A percentile compares a stretch with the other conserved stretches of the same genome.
Evolutionary conservation across 2,113 vertebrate species (phyloP).

Genomic region (Fulica atra): DNA sequence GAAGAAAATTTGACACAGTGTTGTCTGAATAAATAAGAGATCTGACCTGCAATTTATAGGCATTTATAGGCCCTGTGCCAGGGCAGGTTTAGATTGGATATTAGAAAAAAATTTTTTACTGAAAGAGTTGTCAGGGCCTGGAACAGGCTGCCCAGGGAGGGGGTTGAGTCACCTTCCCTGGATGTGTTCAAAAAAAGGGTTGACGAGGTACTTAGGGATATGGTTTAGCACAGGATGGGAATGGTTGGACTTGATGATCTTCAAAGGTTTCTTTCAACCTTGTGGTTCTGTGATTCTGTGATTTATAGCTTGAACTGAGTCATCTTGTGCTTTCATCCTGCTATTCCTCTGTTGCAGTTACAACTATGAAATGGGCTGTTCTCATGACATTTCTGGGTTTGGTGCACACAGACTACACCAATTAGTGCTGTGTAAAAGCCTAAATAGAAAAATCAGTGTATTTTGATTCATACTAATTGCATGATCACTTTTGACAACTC

Average conservation of each 20-base stretch:
- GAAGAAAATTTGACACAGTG: background rate
- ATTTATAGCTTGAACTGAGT: background rate
- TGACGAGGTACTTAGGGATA: too few relatives aligned
- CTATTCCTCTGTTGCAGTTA: background rate
- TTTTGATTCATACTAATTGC: background rate
- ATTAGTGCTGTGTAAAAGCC: background rate
- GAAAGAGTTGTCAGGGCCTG: too few relatives aligned
- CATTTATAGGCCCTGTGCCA: too few relatives aligned
- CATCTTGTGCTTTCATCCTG: background rate
- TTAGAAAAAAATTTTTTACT: too few relatives aligned
- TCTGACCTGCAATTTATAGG: background rate
- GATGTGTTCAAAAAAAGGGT: too few relatives aligned
- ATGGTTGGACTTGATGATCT: too few relatives aligned
- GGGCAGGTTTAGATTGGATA: too few relatives aligned
- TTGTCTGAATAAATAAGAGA: background rate
- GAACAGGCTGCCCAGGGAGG: too few relatives aligned
- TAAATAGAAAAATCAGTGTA: background rate
- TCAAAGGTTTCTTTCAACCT: too few relatives aligned
- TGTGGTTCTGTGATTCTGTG: too few relatives aligned
- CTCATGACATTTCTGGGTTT: background rate
- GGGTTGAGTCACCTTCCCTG: too few relatives aligned
- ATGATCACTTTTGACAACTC: background rate
- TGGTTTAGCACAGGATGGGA: too few relatives aligned
- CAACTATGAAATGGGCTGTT: background rate
- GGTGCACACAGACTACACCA: accelerated